phyloP scores from a whole-genome alignment of 2,888 invertebrate species.

The Anthophora plumipes region DNA sequence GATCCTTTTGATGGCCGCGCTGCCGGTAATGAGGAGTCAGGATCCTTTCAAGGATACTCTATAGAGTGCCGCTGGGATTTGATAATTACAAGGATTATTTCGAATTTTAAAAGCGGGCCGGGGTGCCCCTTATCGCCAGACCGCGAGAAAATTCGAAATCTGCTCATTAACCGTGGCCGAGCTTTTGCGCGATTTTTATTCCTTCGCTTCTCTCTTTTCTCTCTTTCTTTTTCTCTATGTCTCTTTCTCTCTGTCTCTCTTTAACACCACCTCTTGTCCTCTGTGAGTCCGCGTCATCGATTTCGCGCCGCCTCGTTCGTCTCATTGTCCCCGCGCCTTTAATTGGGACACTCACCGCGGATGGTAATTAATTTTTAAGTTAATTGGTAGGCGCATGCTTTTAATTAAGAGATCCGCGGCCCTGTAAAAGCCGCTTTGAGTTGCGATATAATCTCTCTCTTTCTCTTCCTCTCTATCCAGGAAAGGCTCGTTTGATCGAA shows the following conservation, averaged over 20 bases:
- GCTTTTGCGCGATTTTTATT: conserved; percentile 37
- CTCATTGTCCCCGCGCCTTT: conserved; percentile 69
- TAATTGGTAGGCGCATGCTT: conserved; percentile 56
- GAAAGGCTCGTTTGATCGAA: conserved; percentile 3
- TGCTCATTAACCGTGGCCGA: conserved; percentile 79
- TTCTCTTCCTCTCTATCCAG: neutral
- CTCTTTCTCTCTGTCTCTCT: neutral
- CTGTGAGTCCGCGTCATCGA: conserved; percentile 59
- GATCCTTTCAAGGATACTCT: conserved; percentile 82
- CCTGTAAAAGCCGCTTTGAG: conserved; percentile 14
- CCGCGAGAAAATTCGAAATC: conserved; percentile 83
- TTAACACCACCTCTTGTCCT: neutral
- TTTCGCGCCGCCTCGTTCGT: conserved; percentile 50
- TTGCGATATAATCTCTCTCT: conserved; percentile 25
- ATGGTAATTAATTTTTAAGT: conserved; percentile 70
- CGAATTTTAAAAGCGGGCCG: conserved; percentile 76
- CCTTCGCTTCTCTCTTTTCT: conserved; percentile 21
- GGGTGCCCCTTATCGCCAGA: conserved; percentile 81
- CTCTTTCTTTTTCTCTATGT: conserved; percentile 21
- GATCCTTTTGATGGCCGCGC: conserved; percentile 77
- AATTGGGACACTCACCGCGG: conserved; percentile 73
- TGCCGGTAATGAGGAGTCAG: conserved; percentile 82
- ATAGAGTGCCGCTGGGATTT: conserved; percentile 80
- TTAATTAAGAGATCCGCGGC: conserved; percentile 41
- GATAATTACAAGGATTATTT: conserved; percentile 84